phyloP scores from a whole-genome alignment of 1,140 invertebrate genomes.

The Diabrotica virgifera region DNA sequence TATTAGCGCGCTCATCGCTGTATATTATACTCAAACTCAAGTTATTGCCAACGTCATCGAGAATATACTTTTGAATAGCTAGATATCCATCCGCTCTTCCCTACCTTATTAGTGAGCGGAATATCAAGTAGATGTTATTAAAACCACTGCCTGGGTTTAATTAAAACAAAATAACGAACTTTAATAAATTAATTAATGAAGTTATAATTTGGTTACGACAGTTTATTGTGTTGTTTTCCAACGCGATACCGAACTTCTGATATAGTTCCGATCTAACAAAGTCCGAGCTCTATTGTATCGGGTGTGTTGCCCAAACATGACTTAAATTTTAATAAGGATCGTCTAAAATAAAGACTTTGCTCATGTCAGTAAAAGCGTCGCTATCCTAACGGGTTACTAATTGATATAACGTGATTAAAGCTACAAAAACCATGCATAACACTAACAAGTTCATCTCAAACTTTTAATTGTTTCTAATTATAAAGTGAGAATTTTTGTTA shows the following conservation, averaged over 20 bases:
- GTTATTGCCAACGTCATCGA: too few species aligned
- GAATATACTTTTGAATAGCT: too few species aligned
- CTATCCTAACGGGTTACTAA: too few species aligned
- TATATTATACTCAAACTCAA: too few species aligned
- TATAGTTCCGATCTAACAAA: background rate
- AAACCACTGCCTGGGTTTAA: background rate
- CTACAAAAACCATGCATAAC: too few species aligned
- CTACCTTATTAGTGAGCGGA: background rate
- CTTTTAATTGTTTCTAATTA: too few species aligned
- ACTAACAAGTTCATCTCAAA: too few species aligned
- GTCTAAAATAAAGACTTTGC: background rate
- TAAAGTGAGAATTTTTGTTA: too few species aligned
- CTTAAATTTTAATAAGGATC: background rate
- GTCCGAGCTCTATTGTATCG: background rate
- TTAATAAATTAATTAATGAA: conserved; percentile 3
- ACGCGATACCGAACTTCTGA: background rate
- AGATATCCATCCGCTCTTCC: background rate
- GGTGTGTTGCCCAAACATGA: background rate
- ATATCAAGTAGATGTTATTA: background rate
- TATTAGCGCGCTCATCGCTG: too few species aligned
- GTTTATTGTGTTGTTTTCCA: background rate
- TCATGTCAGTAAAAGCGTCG: too few species aligned
- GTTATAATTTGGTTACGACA: background rate
- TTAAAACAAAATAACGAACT: conserved; percentile 3
- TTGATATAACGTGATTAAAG: too few species aligned